phyloP scores from a whole-genome alignment of 2,113 vertebrate species.

The Aldabrachelys gigantea region DNA sequence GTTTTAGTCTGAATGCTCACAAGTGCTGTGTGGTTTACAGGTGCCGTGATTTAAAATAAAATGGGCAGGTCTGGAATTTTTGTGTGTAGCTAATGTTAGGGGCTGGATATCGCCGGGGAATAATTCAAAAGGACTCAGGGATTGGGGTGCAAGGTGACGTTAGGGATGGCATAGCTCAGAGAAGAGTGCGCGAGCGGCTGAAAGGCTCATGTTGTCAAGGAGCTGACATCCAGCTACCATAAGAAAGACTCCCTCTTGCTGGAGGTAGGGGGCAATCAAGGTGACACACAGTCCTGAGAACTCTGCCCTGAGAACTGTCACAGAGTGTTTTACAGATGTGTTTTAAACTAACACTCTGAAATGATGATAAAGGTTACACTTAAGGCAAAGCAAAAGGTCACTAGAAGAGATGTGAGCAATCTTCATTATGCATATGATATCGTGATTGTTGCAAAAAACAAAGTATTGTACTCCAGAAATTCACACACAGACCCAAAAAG shows the following conservation, averaged over 20 bases:
- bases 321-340: not conserved
- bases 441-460: not conserved
- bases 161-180: not conserved
- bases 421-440: not conserved
- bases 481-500: not conserved
- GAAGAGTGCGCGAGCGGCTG: not conserved
- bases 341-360: constrained; percentile 56
- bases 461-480: fast-evolving
- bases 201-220: not conserved
- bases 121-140: not conserved
- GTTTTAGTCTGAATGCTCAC: not conserved
- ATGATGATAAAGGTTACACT: constrained; percentile 8
- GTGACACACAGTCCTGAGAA: not conserved
- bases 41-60: not conserved
- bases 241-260: not conserved
- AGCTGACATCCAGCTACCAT: not conserved
- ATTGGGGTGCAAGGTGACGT: not conserved
- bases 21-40: not conserved
- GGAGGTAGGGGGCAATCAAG: not conserved
- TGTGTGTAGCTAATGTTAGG: not conserved
- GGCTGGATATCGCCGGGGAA: not conserved
- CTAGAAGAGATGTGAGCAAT: constrained; percentile 4
- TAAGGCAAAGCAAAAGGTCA: constrained; percentile 47
- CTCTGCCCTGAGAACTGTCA: not conserved
- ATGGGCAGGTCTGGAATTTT: not conserved